A percentile compares a stretch with the other conserved stretches of the same genome.
phyloP scores from a whole-genome alignment of 2,113 vertebrate species.

The Pyxicephalus adspersus region DNA sequence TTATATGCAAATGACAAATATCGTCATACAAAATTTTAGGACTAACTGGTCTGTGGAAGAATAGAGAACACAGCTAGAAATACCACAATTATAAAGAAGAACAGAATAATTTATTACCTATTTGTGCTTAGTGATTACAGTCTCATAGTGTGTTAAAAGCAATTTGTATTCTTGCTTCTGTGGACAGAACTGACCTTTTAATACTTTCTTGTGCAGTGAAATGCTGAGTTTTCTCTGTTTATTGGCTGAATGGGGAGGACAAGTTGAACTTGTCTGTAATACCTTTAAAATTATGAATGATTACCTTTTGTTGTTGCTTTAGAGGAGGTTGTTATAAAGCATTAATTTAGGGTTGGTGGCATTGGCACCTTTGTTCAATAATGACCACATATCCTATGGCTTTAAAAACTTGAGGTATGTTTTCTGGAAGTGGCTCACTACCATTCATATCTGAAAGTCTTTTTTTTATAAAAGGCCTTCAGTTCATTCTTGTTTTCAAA shows the following conservation, averaged over 20 bases:
- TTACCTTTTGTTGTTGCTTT: not conserved
- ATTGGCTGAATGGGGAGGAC: no score
- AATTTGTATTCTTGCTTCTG: not conserved
- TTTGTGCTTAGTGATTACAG: conserved; percentile 1
- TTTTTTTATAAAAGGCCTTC: no score
- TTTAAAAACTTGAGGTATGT: no score
- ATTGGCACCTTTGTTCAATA: no score
- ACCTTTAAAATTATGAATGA: not conserved
- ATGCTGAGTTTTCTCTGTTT: not conserved
- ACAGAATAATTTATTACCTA: conserved; percentile 8
- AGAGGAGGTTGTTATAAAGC: not conserved
- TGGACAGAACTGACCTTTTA: not conserved
- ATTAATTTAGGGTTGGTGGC: no score
- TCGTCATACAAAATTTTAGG: conserved; percentile 6
- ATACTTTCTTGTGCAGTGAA: not conserved
- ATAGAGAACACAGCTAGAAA: not conserved
- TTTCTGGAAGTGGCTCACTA: no score
- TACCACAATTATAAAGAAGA: not conserved
- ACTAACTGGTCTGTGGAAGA: not conserved
- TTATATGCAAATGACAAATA: conserved; percentile 15
- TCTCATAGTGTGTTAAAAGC: not conserved
- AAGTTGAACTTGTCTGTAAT: no score
- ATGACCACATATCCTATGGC: no score
- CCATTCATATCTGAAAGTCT: no score
- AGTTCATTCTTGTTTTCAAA: no score